Percentiles rank a stretch among this genome's conserved stretches.
These are phyloP conservation scores for Ischnura elegans DNA, from an alignment of 2,888 invertebrate genomes.

Conservation along the genomic window DNA sequence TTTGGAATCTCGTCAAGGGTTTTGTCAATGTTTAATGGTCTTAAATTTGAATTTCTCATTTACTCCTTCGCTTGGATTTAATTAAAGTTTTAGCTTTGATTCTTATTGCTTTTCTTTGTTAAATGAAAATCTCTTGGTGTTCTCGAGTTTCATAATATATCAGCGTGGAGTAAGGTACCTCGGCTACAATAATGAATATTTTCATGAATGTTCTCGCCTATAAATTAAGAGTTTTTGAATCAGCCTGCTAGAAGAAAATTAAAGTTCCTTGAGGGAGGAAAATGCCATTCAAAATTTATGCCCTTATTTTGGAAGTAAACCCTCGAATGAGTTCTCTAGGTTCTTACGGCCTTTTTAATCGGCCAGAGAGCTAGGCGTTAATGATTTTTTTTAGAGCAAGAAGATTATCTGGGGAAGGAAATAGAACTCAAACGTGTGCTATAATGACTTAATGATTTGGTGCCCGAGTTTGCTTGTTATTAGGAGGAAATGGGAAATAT, in stretches of 20 bases:
- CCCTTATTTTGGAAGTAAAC: not conserved
- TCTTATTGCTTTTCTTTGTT: not conserved
- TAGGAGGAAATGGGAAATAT: not conserved
- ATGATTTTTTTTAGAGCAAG: not conserved
- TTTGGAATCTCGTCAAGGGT: not conserved
- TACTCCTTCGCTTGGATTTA: not conserved
- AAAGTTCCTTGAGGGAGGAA: not conserved
- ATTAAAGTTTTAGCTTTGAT: not conserved
- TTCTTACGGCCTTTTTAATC: not conserved
- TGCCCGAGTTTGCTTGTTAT: not conserved
- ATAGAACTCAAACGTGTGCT: not conserved
- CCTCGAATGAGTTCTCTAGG: not conserved
- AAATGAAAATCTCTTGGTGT: not conserved
- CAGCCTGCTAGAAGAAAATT: not conserved
- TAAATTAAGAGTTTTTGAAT: not conserved
- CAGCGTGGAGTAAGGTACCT: not conserved
- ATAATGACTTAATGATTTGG: not conserved
- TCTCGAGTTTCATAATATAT: not conserved
- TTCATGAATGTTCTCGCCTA: not conserved
- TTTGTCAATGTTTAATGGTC: slow-evolving; percentile 6
- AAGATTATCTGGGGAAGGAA: not conserved
- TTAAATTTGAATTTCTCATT: not conserved
- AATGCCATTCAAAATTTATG: not conserved
- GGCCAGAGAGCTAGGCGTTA: not conserved
- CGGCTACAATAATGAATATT: not conserved